Conservation (phyloP, 1,140 invertebrate genomes). For the Formica selysi region DNA sequence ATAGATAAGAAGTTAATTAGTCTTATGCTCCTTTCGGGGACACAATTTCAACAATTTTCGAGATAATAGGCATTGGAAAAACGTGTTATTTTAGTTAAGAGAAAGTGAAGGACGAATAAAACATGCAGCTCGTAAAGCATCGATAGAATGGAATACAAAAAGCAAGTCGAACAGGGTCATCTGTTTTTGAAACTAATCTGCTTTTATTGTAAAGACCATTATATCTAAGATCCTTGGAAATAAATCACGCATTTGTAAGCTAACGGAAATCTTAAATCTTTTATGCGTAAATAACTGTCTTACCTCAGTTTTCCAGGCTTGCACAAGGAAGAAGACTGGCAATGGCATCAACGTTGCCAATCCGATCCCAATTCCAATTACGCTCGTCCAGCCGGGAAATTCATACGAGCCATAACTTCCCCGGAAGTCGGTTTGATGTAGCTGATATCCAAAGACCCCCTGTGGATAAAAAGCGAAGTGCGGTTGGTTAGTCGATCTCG, state of each 20-base stretch:
- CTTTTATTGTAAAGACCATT: no score
- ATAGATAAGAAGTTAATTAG: no score
- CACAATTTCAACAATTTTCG: no score
- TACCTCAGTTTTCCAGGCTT: conserved; percentile 85
- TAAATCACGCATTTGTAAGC: not conserved
- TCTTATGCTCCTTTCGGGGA: no score
- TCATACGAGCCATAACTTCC: conserved; percentile 88
- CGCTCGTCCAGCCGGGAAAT: conserved; percentile 90
- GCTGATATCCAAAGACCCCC: conserved; percentile 90
- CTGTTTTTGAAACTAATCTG: not conserved
- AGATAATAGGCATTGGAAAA: no score
- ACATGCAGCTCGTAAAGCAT: no score
- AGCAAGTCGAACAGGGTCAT: no score
- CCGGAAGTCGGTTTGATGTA: conserved; percentile 87
- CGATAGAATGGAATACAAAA: no score
- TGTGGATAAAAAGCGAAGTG: conserved; percentile 80
- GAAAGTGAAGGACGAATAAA: not conserved
- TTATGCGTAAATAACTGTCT: conserved; percentile 71
- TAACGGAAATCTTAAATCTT: not conserved
- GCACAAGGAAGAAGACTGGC: conserved; percentile 87
- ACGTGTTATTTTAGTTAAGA: not conserved
- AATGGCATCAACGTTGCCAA: conserved; percentile 89
- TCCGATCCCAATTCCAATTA: conserved; percentile 90
- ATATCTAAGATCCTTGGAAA: not conserved
- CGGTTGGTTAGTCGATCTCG: not conserved